Base-by-base conservation (phyloP, 2,113 vertebrate species). In the Cyprinodon brontotheroides region DNA sequence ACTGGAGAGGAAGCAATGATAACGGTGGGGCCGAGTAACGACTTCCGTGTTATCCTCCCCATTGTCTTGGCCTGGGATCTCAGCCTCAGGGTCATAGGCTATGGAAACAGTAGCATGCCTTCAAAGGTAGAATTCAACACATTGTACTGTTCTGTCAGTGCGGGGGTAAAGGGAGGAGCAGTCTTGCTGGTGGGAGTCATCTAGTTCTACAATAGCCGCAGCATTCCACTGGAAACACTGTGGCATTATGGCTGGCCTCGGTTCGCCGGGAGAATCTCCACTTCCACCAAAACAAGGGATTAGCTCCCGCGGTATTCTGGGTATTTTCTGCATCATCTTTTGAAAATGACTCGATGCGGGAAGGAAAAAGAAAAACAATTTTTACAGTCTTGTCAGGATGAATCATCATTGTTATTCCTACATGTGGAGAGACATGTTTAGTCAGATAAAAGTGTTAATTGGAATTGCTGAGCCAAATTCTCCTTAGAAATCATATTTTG, bases 141-240 rank as follows among this genome's bases (percentile, higher is more conserved):
- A 85, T 69, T 88, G 82, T 88, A 80, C 84, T 89, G 77, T 90
- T 75, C 50, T 65, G 78, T 73, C 77, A 81, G 77, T 20, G 77
- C 29, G 38, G 85, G 79, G 72, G 3, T 2, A 4, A n/a, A 22
- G 22, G 20, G 72, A 43, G 80, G 67, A 38, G 78, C 6, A 2
- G 60, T 4, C 47, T 74, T 86, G 86, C 82, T 87, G 84, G 81
- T 79, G 84, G 85, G 86, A 88, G 89, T 89, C 83, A 79, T 74
- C 72, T 70, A 43, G 50, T 39, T 77, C 15, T 47, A 87, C 88
- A 91, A 93, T 84, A 79, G 90, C 79, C 22, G 72, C 43, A 61
- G 83, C 89, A 92, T 92, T 92, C 91, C 91, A 72, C 61, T 88
- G 86, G 81, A 86, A 87, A 92, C 89, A 89, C 82, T 90, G 87